phyloP scores from a whole-genome alignment of 2,113 vertebrate species.

The Silurus asotus region DNA sequence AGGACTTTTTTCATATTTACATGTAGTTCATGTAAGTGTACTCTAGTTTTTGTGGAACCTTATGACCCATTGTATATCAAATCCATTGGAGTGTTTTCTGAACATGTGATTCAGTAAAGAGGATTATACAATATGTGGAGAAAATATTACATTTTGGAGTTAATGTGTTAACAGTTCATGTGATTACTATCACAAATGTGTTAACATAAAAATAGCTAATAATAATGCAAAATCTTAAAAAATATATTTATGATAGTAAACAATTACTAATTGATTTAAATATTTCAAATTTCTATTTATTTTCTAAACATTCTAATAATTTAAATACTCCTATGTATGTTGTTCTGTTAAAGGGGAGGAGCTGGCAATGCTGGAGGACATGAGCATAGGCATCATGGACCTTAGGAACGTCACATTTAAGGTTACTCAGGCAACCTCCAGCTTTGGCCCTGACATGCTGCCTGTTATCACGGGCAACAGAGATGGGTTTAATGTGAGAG shows the following conservation, averaged over 20 bases:
- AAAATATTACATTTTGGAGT: too few species aligned
- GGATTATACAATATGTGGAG: too few species aligned
- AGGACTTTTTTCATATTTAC: background rate
- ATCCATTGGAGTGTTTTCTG: too few species aligned
- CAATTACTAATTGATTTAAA: background rate
- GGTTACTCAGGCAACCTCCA: conserved; percentile 91
- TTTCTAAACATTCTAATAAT: too few species aligned
- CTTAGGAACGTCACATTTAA: conserved; percentile 98
- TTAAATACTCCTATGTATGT: background rate
- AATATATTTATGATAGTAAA: too few species aligned
- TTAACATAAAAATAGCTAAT: too few species aligned
- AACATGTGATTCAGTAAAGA: too few species aligned
- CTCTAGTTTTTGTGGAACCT: too few species aligned
- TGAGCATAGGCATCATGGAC: conserved; percentile 95
- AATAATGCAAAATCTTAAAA: too few species aligned
- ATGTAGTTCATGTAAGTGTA: background rate
- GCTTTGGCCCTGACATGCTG: conserved; percentile 86
- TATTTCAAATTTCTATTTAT: background rate
- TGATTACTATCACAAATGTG: too few species aligned
- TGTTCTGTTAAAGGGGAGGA: conserved; percentile 82
- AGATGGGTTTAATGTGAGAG: conserved; percentile 93
- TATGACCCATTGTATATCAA: too few species aligned
- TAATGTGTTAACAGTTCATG: too few species aligned
- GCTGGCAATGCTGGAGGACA: conserved; percentile 96
- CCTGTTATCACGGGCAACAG: conserved; percentile 97